Conservation (phyloP, 2,797 vertebrate genomes). For the Heteromormyrus szaboi region DNA sequence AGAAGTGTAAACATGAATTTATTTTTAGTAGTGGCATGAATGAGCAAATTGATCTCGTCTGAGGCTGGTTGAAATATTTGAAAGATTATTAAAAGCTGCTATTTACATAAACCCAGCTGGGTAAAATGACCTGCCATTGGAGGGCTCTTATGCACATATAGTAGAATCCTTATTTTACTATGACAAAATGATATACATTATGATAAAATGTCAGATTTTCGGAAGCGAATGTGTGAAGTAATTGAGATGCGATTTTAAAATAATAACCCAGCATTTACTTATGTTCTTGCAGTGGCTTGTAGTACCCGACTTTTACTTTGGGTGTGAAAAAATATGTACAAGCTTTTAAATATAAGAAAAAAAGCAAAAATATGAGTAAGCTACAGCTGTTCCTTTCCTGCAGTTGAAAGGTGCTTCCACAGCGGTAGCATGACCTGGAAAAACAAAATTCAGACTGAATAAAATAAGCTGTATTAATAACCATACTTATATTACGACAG, state of each 20-base stretch:
- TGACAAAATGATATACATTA: background rate
- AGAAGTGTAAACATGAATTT: background rate
- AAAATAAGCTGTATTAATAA: background rate
- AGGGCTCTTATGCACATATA: background rate
- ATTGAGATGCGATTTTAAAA: background rate
- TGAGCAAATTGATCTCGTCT: background rate
- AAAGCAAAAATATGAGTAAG: background rate
- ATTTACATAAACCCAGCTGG: background rate
- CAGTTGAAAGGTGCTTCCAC: background rate
- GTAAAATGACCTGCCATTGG: background rate
- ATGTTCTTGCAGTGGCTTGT: background rate
- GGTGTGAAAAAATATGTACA: background rate
- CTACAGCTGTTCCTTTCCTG: background rate
- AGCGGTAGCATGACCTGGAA: background rate
- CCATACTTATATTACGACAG: slow-evolving; percentile 42
- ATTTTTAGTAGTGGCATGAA: background rate
- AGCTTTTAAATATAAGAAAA: background rate
- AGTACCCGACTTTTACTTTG: background rate
- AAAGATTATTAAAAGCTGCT: background rate
- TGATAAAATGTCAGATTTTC: background rate
- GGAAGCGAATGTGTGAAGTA: background rate
- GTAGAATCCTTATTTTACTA: background rate
- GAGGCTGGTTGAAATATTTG: background rate
- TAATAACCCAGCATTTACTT: background rate
- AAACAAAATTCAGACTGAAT: background rate